Evolutionary conservation across 2,888 invertebrate species (phyloP).

Genomic region (Nipponacmea schrenckii): DNA sequence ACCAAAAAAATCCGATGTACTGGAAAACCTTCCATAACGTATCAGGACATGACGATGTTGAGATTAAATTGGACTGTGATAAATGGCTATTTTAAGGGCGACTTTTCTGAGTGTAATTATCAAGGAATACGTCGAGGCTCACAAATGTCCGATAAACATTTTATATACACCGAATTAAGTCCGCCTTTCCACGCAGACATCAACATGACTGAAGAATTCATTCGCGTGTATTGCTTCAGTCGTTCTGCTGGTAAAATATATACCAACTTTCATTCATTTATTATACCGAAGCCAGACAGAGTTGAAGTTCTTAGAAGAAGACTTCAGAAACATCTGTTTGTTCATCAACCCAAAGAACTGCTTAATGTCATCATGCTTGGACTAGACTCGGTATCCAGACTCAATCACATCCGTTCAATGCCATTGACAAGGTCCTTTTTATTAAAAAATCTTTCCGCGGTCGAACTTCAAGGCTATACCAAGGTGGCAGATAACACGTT

Average conservation of each 20-base stretch:
- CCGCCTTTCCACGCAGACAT: slow-evolving; percentile 36
- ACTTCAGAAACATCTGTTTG: slow-evolving; percentile 28
- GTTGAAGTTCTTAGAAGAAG: slow-evolving; percentile 30
- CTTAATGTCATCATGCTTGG: slow-evolving; percentile 84
- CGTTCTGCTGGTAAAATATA: slow-evolving; percentile 45
- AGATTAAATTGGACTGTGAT: slow-evolving; percentile 46
- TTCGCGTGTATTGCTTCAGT: slow-evolving; percentile 56
- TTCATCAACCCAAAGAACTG: slow-evolving; percentile 39
- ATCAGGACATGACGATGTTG: slow-evolving; percentile 40
- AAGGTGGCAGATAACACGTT: slow-evolving; percentile 95
- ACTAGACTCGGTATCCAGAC: slow-evolving; percentile 85
- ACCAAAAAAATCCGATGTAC: slow-evolving; percentile 41
- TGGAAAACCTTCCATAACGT: slow-evolving; percentile 48
- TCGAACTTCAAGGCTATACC: slow-evolving; percentile 88
- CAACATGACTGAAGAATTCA: slow-evolving; percentile 48
- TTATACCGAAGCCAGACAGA: slow-evolving; percentile 42
- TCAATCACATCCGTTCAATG: slow-evolving; percentile 87
- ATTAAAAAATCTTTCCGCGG: slow-evolving; percentile 74
- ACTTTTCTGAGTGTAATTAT: slow-evolving; percentile 57
- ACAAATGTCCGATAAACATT: slow-evolving; percentile 33
- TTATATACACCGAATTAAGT: slow-evolving; percentile 33
- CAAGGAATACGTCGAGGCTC: slow-evolving; percentile 46
- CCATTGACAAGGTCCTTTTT: slow-evolving; percentile 75
- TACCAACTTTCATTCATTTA: slow-evolving; percentile 58
- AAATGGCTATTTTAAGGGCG: slow-evolving; percentile 33